Conservation (phyloP, 2,888 invertebrate genomes). For the Drosophila mettleri region DNA sequence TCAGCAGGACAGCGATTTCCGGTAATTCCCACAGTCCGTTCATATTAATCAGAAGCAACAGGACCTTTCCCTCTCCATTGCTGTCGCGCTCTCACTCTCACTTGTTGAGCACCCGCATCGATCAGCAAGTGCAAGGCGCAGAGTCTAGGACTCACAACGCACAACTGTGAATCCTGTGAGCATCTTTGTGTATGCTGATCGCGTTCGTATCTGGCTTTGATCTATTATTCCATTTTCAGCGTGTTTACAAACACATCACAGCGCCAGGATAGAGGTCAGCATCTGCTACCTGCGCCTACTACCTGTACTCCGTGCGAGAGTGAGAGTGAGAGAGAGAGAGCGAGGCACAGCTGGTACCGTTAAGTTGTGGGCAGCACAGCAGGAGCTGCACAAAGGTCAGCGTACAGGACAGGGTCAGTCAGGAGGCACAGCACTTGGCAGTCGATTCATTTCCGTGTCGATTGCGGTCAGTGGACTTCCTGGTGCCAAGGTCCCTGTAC, state of each 20-base stretch:
- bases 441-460: conserved; percentile 70
- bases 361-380: conserved; percentile 61
- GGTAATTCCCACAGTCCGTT: conserved; percentile 66
- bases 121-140: conserved; percentile 55
- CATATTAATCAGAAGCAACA: conserved; percentile 32
- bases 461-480: conserved; percentile 76
- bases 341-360: conserved; percentile 69
- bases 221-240: conserved; percentile 75
- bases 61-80: conserved; percentile 6
- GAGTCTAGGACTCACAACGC: conserved; percentile 17
- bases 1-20: conserved; percentile 61
- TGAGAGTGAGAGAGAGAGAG: background rate
- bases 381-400: conserved; percentile 18
- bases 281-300: conserved; percentile 21
- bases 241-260: conserved; percentile 79
- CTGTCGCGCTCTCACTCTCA: background rate
- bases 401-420: conserved; percentile 15
- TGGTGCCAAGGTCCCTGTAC: conserved; percentile 27
- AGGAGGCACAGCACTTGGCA: conserved; percentile 63
- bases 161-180: conserved; percentile 23
- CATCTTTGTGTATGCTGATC: conserved; percentile 55
- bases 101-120: conserved; percentile 34
- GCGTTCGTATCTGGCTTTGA: conserved; percentile 67
- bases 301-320: conserved; percentile 8
- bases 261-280: conserved; percentile 39